A percentile compares a stretch with the other conserved stretches of the same genome.
Evolutionary conservation across 1,140 invertebrate species (phyloP).

Genomic region (Drosophila busckii): DNA sequence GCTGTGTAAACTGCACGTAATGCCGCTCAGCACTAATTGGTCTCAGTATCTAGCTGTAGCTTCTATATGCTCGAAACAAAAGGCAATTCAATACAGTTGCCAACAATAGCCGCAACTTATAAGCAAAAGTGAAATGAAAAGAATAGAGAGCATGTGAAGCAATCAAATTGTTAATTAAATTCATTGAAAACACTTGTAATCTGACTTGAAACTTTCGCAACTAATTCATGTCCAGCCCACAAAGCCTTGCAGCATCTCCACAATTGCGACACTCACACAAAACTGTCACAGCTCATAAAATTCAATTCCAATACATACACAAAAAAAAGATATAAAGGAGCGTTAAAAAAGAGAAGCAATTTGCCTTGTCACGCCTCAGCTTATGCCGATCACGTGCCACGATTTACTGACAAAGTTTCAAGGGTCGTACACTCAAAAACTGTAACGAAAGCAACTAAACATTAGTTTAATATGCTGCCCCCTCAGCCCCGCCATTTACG

Average conservation of each 20-base stretch:
- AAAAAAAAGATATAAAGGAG: conserved; percentile 3
- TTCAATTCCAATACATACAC: conserved; percentile 56
- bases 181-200: too few relatives aligned
- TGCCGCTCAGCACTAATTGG: too few relatives aligned
- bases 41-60: too few relatives aligned
- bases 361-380: conserved; percentile 52
- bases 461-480: conserved; percentile 63
- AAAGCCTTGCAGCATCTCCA: conserved; percentile 3
- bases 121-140: too few relatives aligned
- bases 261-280: conserved; percentile 38
- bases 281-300: conserved; percentile 71
- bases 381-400: conserved; percentile 66
- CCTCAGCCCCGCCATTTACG: neutral
- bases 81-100: too few relatives aligned
- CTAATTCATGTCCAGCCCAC: neutral
- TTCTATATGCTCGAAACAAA: too few relatives aligned
- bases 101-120: too few relatives aligned
- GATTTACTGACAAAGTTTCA: conserved; percentile 72
- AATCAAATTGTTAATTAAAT: too few relatives aligned
- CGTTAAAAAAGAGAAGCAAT: conserved; percentile 62
- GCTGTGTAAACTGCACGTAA: too few relatives aligned
- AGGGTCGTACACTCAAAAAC: conserved; percentile 69
- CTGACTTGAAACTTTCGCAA: neutral
- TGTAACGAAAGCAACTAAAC: conserved; percentile 71
- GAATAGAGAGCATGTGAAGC: too few relatives aligned